phyloP scores from a whole-genome alignment of 2,888 invertebrate species.

The Choristoneura rosaceana region DNA sequence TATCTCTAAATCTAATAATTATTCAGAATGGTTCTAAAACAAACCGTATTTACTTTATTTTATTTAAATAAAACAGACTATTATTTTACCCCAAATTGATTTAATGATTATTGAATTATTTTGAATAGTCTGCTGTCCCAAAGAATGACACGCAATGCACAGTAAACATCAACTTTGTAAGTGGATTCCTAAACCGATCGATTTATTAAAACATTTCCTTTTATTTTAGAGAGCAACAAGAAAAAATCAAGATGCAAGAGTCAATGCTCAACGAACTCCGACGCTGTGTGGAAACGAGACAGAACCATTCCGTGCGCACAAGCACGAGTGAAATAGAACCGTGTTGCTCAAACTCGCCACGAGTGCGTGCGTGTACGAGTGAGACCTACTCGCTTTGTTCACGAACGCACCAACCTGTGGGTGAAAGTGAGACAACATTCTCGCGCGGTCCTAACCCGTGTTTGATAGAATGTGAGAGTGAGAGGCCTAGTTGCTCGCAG shows the following conservation, averaged over 20 bases:
- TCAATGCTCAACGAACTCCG: constrained; percentile 53
- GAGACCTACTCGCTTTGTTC: constrained; percentile 40
- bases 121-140: too few species aligned
- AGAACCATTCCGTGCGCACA: constrained; percentile 28
- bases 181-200: background rate
- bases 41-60: too few species aligned
- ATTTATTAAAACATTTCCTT: background rate
- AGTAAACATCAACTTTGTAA: too few species aligned
- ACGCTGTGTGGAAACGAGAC: constrained; percentile 47
- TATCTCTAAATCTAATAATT: too few species aligned
- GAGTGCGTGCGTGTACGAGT: constrained; percentile 30
- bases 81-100: too few species aligned
- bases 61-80: too few species aligned
- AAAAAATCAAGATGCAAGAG: constrained; percentile 62
- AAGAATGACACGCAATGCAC: too few species aligned
- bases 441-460: constrained; percentile 14
- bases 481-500: constrained; percentile 19
- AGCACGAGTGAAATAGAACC: constrained; percentile 48
- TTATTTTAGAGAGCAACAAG: constrained; percentile 62
- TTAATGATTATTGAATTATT: too few species aligned
- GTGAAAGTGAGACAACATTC: constrained; percentile 43
- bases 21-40: too few species aligned
- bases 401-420: constrained; percentile 42
- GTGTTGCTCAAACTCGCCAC: constrained; percentile 50
- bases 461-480: constrained; percentile 1